phyloP scores from a whole-genome alignment of 2,113 vertebrate genomes.

The Empidonax alnorum region DNA sequence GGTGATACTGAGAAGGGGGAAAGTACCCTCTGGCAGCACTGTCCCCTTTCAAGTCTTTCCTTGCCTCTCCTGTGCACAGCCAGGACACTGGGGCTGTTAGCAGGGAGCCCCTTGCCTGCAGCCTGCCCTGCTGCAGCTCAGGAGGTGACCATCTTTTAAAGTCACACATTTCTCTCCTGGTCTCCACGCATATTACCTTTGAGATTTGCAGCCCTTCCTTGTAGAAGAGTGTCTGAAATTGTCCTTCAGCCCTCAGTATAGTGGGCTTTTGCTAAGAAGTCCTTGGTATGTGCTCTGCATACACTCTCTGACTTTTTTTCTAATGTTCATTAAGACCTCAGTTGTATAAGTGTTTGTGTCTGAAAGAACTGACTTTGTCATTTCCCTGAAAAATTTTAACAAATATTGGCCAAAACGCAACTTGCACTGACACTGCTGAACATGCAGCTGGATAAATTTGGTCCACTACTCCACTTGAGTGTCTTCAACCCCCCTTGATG shows the following conservation, averaged over 20 bases:
- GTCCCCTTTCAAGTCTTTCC: background rate
- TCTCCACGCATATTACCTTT: background rate
- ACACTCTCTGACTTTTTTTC: background rate
- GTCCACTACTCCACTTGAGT: background rate
- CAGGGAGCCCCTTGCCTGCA: background rate
- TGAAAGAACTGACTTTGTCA: background rate
- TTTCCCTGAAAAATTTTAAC: slow-evolving; percentile 21
- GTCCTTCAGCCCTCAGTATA: background rate
- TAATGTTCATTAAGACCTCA: background rate
- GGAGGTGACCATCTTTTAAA: background rate
- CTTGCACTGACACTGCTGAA: background rate
- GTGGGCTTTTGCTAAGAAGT: background rate
- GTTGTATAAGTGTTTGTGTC: background rate
- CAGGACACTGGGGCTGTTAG: rapidly evolving
- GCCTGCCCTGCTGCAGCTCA: background rate
- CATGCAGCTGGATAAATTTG: slow-evolving; percentile 20
- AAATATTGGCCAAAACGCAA: background rate
- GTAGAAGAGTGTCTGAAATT: background rate
- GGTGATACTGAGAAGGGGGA: background rate
- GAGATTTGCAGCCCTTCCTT: background rate
- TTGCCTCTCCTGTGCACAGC: background rate
- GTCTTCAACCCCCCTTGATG: background rate
- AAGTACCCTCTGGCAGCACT: background rate
- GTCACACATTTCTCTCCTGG: background rate
- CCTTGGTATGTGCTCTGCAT: background rate